Percentiles rank a stretch among this genome's conserved stretches.
These are phyloP conservation scores for Clinocottus analis DNA, from an alignment of 2,113 vertebrate genomes.

Conservation along the genomic window DNA sequence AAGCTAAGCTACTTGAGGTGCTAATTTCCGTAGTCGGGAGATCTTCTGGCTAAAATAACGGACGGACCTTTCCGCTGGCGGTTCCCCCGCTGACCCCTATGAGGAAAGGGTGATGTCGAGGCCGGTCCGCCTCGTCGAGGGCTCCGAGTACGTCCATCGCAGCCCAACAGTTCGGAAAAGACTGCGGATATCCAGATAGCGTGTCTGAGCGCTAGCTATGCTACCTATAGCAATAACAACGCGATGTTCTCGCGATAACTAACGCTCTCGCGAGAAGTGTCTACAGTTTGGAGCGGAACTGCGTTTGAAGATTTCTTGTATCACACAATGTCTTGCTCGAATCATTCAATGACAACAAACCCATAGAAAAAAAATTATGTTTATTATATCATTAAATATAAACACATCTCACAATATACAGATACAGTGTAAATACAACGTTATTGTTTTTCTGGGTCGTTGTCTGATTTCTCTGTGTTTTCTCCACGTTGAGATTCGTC, in stretches of 20 bases:
- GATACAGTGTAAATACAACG: not conserved
- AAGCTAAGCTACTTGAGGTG: slow-evolving; percentile 46
- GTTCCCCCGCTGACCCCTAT: slow-evolving; percentile 96
- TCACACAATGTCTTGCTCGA: too few relatives aligned
- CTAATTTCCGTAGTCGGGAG: slow-evolving; percentile 3
- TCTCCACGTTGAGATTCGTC: slow-evolving; percentile 33
- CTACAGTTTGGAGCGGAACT: not conserved
- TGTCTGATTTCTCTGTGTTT: slow-evolving; percentile 33
- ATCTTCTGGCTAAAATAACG: not conserved
- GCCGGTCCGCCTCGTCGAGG: slow-evolving; percentile 80
- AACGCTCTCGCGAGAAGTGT: slow-evolving; percentile 48
- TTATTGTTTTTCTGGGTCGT: slow-evolving; percentile 59
- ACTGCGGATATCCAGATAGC: slow-evolving; percentile 1
- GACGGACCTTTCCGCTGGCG: slow-evolving; percentile 91
- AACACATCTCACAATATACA: slow-evolving; percentile 23
- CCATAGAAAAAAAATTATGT: not conserved
- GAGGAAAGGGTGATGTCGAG: slow-evolving; percentile 88
- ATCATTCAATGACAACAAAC: not conserved
- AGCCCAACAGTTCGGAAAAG: not conserved
- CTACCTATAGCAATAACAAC: slow-evolving; percentile 1
- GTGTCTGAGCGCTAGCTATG: not conserved
- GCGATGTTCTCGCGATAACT: slow-evolving; percentile 54
- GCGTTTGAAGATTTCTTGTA: too few relatives aligned
- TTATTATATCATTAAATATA: slow-evolving; percentile 44
- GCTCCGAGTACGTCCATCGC: slow-evolving; percentile 81